Conservation (phyloP, 2,113 vertebrate species). For the Pleuronectes platessa region DNA sequence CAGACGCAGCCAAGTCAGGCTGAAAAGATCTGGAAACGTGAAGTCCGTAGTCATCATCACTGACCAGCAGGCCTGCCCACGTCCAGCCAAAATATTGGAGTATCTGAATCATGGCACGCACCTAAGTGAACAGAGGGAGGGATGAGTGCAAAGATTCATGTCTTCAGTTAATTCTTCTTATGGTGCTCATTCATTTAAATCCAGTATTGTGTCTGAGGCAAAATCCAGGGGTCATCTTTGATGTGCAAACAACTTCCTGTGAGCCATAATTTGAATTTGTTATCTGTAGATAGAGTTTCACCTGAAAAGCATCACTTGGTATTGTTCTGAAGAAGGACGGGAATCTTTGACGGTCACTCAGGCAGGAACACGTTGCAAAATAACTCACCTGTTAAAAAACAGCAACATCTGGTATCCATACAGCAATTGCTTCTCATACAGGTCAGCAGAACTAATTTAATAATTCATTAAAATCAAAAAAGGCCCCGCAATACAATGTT, state of each 20-base stretch:
- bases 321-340: slow-evolving; percentile 51
- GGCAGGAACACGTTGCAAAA: slow-evolving; percentile 43
- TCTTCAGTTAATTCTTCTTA: too few species aligned
- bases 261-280: neutral
- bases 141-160: neutral
- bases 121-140: slow-evolving; percentile 25
- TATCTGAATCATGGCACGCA: slow-evolving; percentile 58
- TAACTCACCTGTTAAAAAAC: slow-evolving; percentile 42
- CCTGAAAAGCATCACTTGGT: slow-evolving; percentile 52
- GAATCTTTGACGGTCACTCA: slow-evolving; percentile 27
- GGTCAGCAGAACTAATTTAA: too few species aligned
- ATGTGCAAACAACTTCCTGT: neutral
- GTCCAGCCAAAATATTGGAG: slow-evolving; percentile 62
- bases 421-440: neutral
- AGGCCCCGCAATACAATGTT: neutral
- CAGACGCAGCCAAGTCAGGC: slow-evolving; percentile 23
- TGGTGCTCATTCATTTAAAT: too few species aligned
- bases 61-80: slow-evolving; percentile 48
- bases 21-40: slow-evolving; percentile 36
- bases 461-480: neutral
- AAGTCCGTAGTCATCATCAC: slow-evolving; percentile 52
- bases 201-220: too few species aligned
- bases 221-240: neutral
- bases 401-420: neutral
- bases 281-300: slow-evolving; percentile 10